Evolutionary conservation across 2,888 invertebrate genomes (phyloP).

Genomic region (Meliscaeva auricollis): DNA sequence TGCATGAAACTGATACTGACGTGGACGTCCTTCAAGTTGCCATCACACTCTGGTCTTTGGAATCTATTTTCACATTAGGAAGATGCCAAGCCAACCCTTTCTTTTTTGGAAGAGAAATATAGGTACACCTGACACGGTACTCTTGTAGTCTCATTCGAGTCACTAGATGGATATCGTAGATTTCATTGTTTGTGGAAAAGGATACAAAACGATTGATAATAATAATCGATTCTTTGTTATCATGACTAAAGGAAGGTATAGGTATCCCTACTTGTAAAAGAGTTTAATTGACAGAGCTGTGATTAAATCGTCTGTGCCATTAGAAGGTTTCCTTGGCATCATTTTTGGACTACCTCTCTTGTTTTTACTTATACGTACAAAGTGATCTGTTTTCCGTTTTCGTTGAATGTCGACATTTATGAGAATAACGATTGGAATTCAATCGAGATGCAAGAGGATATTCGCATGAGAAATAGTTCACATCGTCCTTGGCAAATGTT

Average conservation of each 20-base stretch:
- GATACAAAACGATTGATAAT: slow-evolving; percentile 34
- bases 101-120: slow-evolving; percentile 3
- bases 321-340: not conserved
- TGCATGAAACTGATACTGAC: not conserved
- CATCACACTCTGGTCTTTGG: not conserved
- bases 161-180: not conserved
- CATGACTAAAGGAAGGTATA: not conserved
- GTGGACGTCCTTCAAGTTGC: slow-evolving; percentile 9
- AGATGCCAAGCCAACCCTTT: too few relatives aligned
- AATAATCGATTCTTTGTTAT: slow-evolving; percentile 14
- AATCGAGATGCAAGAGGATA: not conserved
- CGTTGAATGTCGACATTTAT: slow-evolving; percentile 23
- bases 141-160: not conserved
- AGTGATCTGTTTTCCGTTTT: not conserved
- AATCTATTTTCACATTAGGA: not conserved
- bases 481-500: not conserved
- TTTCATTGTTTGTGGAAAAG: not conserved
- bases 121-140: not conserved
- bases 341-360: not conserved
- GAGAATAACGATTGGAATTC: slow-evolving; percentile 11
- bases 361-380: too few relatives aligned
- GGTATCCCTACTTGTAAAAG: not conserved
- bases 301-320: slow-evolving; percentile 34
- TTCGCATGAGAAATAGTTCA: not conserved
- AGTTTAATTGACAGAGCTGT: slow-evolving; percentile 13